A percentile compares a stretch with the other conserved stretches of the same genome.
Evolutionary conservation across 53 echinoderm and acorn worm genomes (phyloP).

Genomic region (Antedon mediterranea): DNA sequence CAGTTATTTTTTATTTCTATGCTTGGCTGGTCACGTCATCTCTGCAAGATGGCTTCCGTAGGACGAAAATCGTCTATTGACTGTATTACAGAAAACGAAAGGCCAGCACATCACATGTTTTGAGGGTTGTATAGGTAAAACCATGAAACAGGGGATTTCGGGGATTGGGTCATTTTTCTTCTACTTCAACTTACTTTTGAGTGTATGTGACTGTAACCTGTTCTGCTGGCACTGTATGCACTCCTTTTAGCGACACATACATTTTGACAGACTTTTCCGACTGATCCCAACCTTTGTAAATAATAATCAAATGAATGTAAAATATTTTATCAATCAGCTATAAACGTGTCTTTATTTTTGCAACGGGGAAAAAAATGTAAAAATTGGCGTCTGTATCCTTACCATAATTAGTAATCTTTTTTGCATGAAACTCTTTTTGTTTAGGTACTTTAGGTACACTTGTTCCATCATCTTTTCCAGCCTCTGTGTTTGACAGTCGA

Average conservation of each 20-base stretch:
- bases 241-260: constrained; percentile 60
- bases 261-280: constrained; percentile 90
- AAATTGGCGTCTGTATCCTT: constrained; percentile 1
- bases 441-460: background rate
- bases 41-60: too few species aligned
- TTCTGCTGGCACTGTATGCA: constrained; percentile 38
- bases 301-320: background rate
- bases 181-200: constrained; percentile 28
- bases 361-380: too few species aligned
- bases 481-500: background rate
- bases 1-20: too few species aligned
- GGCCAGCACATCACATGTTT: background rate
- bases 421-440: constrained; percentile 5
- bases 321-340: too few species aligned
- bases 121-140: too few species aligned
- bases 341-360: too few species aligned
- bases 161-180: background rate
- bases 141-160: too few species aligned
- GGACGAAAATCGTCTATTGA: too few species aligned
- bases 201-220: constrained; percentile 40
- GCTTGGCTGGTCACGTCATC: too few species aligned
- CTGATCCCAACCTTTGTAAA: constrained; percentile 76
- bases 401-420: constrained; percentile 9
- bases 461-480: background rate
- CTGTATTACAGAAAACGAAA: too few species aligned